These are phyloP conservation scores for Macrophya alboannulata DNA, from an alignment of 2,888 invertebrate species.

Conservation along the genomic window DNA sequence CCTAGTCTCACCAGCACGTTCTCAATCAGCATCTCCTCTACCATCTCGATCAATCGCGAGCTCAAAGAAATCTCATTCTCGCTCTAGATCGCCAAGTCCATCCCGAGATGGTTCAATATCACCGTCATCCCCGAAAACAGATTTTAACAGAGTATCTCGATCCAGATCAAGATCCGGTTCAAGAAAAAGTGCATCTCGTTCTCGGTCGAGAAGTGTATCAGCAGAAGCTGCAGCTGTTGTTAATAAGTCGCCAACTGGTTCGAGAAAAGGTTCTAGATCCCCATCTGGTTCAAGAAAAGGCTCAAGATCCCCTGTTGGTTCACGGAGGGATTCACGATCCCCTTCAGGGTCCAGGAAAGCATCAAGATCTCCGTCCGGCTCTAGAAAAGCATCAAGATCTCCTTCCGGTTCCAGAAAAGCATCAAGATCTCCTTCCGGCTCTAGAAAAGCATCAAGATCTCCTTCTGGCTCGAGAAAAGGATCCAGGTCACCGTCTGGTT, in stretches of 20 bases:
- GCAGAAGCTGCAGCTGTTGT: no score
- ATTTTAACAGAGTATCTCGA: background rate
- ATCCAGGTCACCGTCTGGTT: constrained; percentile 60
- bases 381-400: constrained; percentile 64
- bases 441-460: constrained; percentile 64
- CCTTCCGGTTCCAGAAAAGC: constrained; percentile 61
- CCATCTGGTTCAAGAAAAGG: constrained; percentile 61
- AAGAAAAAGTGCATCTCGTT: constrained; percentile 56
- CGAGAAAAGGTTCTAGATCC: constrained; percentile 57
- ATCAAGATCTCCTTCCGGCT: constrained; percentile 61
- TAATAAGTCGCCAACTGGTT: constrained; percentile 30
- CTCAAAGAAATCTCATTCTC: constrained; percentile 71
- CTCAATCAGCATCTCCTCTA: constrained; percentile 64
- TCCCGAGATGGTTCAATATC: constrained; percentile 62
- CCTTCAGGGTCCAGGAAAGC: constrained; percentile 61
- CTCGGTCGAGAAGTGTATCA: constrained; percentile 59
- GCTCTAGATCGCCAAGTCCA: constrained; percentile 68
- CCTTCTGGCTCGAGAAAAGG: constrained; percentile 63
- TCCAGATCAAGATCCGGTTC: constrained; percentile 42
- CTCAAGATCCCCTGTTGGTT: constrained; percentile 54
- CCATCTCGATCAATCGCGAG: constrained; percentile 65
- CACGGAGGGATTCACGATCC: constrained; percentile 42
- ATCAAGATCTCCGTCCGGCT: constrained; percentile 61
- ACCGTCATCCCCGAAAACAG: constrained; percentile 50
- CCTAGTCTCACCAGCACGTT: constrained; percentile 64